A percentile compares a stretch with the other conserved stretches of the same genome.
phyloP scores from a whole-genome alignment of 2,888 invertebrate genomes.

The Magallana nippona region DNA sequence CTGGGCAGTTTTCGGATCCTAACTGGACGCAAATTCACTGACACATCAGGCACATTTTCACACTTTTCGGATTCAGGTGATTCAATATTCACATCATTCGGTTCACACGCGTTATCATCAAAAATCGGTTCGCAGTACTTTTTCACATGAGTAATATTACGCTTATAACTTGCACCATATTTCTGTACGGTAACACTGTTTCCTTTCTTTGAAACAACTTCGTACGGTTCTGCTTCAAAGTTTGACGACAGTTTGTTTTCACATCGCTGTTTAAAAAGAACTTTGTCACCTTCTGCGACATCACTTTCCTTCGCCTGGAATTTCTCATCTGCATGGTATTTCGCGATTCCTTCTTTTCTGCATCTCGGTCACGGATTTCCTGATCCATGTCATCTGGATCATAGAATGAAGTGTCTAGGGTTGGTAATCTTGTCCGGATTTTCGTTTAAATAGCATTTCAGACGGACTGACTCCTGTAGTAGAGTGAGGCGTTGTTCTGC shows the following conservation, averaged over 20 bases:
- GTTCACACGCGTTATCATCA: not conserved
- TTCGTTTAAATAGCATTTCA: no score
- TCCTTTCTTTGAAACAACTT: constrained; percentile 40
- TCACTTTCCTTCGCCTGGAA: constrained; percentile 48
- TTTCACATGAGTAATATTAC: constrained; percentile 49
- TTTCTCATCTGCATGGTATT: constrained; percentile 10
- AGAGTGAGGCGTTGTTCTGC: no score
- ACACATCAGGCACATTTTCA: not conserved
- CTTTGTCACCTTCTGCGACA: constrained; percentile 33
- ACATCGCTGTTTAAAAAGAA: constrained; percentile 42
- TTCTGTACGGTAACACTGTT: constrained; percentile 47
- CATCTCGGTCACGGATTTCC: no score
- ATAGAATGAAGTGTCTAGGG: no score
- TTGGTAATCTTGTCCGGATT: no score
- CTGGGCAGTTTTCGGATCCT: not conserved
- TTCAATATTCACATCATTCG: not conserved
- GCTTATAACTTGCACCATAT: constrained; percentile 39
- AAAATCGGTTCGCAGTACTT: constrained; percentile 14
- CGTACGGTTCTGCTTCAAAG: constrained; percentile 42
- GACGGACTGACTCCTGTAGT: no score
- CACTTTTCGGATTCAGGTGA: no score
- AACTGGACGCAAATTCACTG: not conserved
- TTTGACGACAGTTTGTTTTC: constrained; percentile 43
- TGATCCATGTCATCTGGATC: no score
- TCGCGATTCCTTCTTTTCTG: no score